These are phyloP conservation scores for Oconnorella tubifera DNA, from an alignment of 2,888 invertebrate genomes.

Conservation along the genomic window DNA sequence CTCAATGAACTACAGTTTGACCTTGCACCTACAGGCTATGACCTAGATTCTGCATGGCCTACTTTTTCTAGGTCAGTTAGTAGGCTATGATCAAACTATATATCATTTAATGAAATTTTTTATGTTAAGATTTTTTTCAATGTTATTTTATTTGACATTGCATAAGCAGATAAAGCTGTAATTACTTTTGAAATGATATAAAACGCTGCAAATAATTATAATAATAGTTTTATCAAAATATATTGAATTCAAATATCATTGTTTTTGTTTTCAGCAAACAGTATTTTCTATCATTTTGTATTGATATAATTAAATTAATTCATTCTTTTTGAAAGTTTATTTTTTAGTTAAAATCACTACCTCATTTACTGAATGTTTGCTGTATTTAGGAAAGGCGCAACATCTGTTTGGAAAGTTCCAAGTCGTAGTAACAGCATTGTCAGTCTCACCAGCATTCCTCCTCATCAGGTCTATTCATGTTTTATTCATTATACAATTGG, in stretches of 20 bases:
- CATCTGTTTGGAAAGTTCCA: slow-evolving; percentile 41
- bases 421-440: slow-evolving; percentile 50
- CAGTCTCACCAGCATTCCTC: slow-evolving; percentile 47
- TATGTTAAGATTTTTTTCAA: slow-evolving; percentile 1
- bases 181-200: too few species aligned
- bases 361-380: too few species aligned
- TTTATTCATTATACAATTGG: neutral
- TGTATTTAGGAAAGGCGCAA: slow-evolving; percentile 27
- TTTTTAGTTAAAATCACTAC: too few species aligned
- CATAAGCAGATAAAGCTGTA: too few species aligned
- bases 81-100: neutral
- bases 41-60: slow-evolving; percentile 58
- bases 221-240: too few species aligned
- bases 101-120: neutral
- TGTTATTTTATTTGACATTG: too few species aligned
- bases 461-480: slow-evolving; percentile 4
- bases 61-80: slow-evolving; percentile 56
- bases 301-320: too few species aligned
- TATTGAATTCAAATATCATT: too few species aligned
- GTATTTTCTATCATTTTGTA: too few species aligned
- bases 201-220: too few species aligned
- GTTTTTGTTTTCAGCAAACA: too few species aligned
- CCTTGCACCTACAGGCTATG: slow-evolving; percentile 55
- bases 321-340: too few species aligned
- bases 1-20: slow-evolving; percentile 57